Conservation (phyloP, 1,140 invertebrate species). For the Drosophila arizonae region DNA sequence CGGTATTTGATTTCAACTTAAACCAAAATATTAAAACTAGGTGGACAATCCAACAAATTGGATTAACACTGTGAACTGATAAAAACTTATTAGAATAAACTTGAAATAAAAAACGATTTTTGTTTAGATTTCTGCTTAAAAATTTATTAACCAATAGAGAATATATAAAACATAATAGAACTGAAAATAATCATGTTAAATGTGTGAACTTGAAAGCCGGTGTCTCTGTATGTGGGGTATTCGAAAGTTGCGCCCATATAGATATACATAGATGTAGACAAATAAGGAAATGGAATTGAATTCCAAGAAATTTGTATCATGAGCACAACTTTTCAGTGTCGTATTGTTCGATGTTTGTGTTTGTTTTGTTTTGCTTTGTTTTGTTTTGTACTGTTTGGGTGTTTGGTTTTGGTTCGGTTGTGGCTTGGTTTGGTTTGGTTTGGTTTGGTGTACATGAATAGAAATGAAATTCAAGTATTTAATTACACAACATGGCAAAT, state of each 20-base stretch:
- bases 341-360: slow-evolving; percentile 27
- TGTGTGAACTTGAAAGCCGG: slow-evolving; percentile 54
- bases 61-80: slow-evolving; percentile 9
- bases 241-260: slow-evolving; percentile 36
- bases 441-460: slow-evolving; percentile 81
- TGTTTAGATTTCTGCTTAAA: slow-evolving; percentile 15
- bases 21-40: slow-evolving; percentile 24
- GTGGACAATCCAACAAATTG: too few relatives aligned
- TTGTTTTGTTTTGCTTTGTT: slow-evolving; percentile 8
- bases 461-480: slow-evolving; percentile 83
- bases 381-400: slow-evolving; percentile 20
- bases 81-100: slow-evolving; percentile 5
- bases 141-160: slow-evolving; percentile 33
- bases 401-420: slow-evolving; percentile 49
- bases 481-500: slow-evolving; percentile 83
- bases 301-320: slow-evolving; percentile 9
- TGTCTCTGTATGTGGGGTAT: slow-evolving; percentile 53
- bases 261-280: not conserved
- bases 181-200: slow-evolving; percentile 25
- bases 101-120: slow-evolving; percentile 33
- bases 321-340: slow-evolving; percentile 42
- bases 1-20: slow-evolving; percentile 47
- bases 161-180: slow-evolving; percentile 28
- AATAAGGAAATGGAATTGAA: not conserved
- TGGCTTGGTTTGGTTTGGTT: slow-evolving; percentile 58